phyloP scores from a whole-genome alignment of 92 coral and sea anemone species.

The Zoanthus sansibaricus region DNA sequence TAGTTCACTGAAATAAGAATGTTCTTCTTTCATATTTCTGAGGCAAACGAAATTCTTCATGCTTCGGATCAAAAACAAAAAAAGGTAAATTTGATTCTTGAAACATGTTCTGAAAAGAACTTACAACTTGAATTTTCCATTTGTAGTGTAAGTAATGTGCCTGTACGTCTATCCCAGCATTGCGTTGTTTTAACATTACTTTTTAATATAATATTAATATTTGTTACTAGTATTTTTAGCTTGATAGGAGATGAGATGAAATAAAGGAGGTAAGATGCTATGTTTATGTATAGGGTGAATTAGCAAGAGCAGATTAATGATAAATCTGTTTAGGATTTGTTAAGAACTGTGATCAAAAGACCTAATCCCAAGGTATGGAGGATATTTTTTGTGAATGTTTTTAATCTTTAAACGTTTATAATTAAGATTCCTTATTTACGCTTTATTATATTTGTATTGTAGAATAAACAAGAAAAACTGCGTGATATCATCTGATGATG shows the following conservation, averaged over 20 bases:
- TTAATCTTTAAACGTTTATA: too few relatives aligned
- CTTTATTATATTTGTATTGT: background rate
- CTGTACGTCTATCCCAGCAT: background rate
- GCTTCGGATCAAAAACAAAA: conserved; percentile 7
- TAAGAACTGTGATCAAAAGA: background rate
- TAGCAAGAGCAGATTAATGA: background rate
- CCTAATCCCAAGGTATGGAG: background rate
- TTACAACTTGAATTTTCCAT: too few relatives aligned
- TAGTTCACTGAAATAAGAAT: background rate
- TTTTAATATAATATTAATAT: too few relatives aligned
- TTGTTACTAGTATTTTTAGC: background rate
- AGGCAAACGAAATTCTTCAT: conserved; percentile 22
- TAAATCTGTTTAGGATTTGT: background rate
- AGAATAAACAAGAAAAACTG: background rate
- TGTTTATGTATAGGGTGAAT: background rate
- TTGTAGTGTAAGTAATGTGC: background rate
- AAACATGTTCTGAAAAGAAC: conserved; percentile 2
- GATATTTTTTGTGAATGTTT: background rate
- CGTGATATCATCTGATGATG: conserved; percentile 20
- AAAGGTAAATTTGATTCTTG: conserved; percentile 14
- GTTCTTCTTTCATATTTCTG: conserved; percentile 13
- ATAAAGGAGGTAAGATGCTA: background rate
- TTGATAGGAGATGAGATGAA: background rate
- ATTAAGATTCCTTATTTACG: background rate
- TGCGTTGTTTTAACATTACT: background rate